Base-by-base conservation (phyloP, 2,113 vertebrate genomes). In the Ophthalmolycus amberensis region DNA sequence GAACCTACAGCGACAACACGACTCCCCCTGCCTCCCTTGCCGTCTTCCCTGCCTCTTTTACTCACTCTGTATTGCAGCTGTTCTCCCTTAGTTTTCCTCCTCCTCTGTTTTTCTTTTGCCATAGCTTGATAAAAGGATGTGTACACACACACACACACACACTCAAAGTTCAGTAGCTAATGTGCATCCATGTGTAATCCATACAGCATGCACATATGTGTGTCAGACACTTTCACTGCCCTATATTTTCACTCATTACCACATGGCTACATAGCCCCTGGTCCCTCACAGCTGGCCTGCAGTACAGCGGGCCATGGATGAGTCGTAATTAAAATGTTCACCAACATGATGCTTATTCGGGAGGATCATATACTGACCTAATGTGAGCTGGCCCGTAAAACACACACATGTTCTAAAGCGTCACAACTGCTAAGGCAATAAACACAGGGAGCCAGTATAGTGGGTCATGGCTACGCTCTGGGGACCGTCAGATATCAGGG, bases 171-270 rank as follows among this genome's bases (percentile, higher is more conserved):
- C 59, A 79, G 77, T 84, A 79, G 29, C 44, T 40, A 27, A 38
- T 71, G 77, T 83, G 71, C 68, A 86, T 72, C 56, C 85, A 89
- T 85, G 71, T 46, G 59, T 71, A n/a, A 72, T 37, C 48, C 56
- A 87, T 82, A 60, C 46, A 80, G 71, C n/a, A 54, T 83, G 83
- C 6, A 65, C 25, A 2, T 83, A 85, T 85, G 82, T 87, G 71
- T 93, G 90, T 90, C 85, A 90, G 75, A 90, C 78, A 71, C 69
- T 69, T 32, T 50, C 71, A 54, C 78, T 90, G 81, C 66, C 90
- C 91, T 74, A 89, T 77, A 89, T 93, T 90, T 82, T 89, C 85
- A 75, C 81, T 88, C 58, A 82, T 88, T 74, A 76, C 71, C 79
- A 84, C 73, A 86, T 80, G 75, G 78, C 69, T 38, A 25, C 62